These are phyloP conservation scores for Drosophila persimilis DNA, from an alignment of 1,140 invertebrate species.

Conservation along the genomic window DNA sequence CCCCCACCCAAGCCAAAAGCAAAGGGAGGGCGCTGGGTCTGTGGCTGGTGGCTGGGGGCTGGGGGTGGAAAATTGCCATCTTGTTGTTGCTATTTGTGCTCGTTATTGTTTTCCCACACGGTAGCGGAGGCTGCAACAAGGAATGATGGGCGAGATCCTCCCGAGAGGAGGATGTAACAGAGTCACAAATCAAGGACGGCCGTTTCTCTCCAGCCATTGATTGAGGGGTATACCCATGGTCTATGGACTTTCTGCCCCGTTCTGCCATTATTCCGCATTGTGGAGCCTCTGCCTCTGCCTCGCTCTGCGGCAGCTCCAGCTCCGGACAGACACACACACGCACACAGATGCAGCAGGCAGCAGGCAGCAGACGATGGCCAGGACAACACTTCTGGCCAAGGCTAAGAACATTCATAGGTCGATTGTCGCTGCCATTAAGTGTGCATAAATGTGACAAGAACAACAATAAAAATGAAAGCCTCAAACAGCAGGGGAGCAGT, in stretches of 20 bases:
- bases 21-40: no score
- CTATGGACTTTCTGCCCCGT: conserved; percentile 11
- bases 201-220: no score
- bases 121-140: no score
- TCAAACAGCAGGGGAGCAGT: not conserved
- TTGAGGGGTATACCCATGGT: no score
- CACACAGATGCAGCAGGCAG: not conserved
- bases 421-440: conserved; percentile 62
- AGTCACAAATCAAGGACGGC: no score
- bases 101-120: no score
- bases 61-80: no score
- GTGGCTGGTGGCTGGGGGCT: no score
- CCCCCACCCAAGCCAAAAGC: not conserved
- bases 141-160: no score
- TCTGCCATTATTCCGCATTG: conserved; percentile 45
- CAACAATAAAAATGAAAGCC: conserved; percentile 42
- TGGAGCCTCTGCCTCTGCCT: conserved; percentile 1
- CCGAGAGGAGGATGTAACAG: no score
- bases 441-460: conserved; percentile 59
- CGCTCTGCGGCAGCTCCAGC: no score
- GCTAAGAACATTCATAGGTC: conserved; percentile 60
- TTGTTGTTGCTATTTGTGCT: no score
- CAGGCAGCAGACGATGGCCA: not conserved
- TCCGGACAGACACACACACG: conserved; percentile 3
- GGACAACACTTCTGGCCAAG: conserved; percentile 25